phyloP scores from a whole-genome alignment of 1,140 invertebrate species.

The Ephestia elutella region DNA sequence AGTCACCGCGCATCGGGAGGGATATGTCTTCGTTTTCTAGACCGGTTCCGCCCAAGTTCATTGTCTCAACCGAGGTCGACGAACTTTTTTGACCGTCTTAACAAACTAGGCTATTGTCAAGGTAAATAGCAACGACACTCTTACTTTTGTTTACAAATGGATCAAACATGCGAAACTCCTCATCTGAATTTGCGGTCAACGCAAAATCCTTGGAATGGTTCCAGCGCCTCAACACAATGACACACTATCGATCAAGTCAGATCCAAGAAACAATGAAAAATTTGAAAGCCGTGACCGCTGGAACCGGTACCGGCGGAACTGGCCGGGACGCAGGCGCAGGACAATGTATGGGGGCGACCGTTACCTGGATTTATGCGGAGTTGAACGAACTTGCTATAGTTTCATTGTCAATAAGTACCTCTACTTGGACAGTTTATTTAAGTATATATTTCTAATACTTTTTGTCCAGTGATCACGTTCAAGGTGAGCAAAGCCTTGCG shows the following conservation, averaged over 20 bases:
- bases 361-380: slow-evolving; percentile 20
- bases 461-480: not conserved
- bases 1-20: slow-evolving; percentile 11
- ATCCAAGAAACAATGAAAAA: slow-evolving; percentile 9
- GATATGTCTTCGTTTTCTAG: slow-evolving; percentile 16
- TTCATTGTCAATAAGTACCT: slow-evolving; percentile 14
- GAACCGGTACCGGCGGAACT: slow-evolving; percentile 12
- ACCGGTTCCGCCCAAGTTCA: slow-evolving; percentile 44
- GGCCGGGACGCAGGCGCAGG: slow-evolving; percentile 19
- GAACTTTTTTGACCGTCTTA: slow-evolving; percentile 36
- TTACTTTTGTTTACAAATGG: slow-evolving; percentile 19
- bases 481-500: slow-evolving; percentile 6
- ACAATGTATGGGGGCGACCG: slow-evolving; percentile 18
- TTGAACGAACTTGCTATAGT: slow-evolving; percentile 22
- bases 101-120: slow-evolving; percentile 17
- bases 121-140: slow-evolving; percentile 15
- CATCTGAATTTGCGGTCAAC: not conserved
- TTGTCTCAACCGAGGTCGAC: slow-evolving; percentile 38
- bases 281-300: slow-evolving; percentile 6
- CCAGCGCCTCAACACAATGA: slow-evolving; percentile 17
- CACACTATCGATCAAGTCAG: not conserved
- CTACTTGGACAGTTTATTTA: slow-evolving; percentile 2
- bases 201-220: slow-evolving; percentile 16
- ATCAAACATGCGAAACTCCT: not conserved
- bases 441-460: slow-evolving; percentile 6